These are phyloP conservation scores for Eledona agricola DNA, from an alignment of 2,888 invertebrate genomes.

Conservation along the genomic window DNA sequence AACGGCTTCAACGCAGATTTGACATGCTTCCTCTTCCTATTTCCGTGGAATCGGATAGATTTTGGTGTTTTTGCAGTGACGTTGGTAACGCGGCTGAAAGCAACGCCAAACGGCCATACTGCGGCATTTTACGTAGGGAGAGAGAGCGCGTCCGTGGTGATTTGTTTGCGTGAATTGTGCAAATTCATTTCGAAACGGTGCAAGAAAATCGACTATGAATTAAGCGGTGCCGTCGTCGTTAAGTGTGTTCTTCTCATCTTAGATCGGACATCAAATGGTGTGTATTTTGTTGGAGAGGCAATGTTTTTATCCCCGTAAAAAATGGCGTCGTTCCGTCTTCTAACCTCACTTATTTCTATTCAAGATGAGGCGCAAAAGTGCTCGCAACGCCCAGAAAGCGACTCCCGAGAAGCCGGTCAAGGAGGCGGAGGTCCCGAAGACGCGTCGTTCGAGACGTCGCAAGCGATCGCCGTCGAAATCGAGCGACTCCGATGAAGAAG, in stretches of 20 bases:
- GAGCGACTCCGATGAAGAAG: slow-evolving; percentile 51
- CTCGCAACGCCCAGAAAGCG: slow-evolving; percentile 72
- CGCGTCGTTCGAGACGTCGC: slow-evolving; percentile 62
- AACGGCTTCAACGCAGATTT: no score
- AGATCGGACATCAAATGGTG: neutral
- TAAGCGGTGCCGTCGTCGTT: neutral
- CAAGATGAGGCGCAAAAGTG: slow-evolving; percentile 79
- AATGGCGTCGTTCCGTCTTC: slow-evolving; percentile 31
- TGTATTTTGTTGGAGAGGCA: neutral
- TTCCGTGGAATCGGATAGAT: no score
- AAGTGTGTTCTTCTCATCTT: no score
- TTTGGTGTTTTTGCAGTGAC: no score
- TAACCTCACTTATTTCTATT: slow-evolving; percentile 39
- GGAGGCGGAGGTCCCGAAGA: slow-evolving; percentile 54
- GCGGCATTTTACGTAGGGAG: neutral
- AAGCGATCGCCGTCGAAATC: slow-evolving; percentile 61
- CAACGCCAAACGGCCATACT: neutral
- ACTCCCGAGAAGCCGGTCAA: slow-evolving; percentile 70
- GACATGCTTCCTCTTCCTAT: no score
- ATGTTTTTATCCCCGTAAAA: neutral
- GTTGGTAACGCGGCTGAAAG: no score
- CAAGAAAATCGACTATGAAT: slow-evolving; percentile 5
- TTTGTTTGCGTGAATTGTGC: slow-evolving; percentile 2
- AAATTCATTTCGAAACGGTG: neutral
- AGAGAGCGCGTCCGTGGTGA: neutral